These are phyloP conservation scores for Nowickia ferox DNA, from an alignment of 2,888 invertebrate genomes.

Conservation along the genomic window DNA sequence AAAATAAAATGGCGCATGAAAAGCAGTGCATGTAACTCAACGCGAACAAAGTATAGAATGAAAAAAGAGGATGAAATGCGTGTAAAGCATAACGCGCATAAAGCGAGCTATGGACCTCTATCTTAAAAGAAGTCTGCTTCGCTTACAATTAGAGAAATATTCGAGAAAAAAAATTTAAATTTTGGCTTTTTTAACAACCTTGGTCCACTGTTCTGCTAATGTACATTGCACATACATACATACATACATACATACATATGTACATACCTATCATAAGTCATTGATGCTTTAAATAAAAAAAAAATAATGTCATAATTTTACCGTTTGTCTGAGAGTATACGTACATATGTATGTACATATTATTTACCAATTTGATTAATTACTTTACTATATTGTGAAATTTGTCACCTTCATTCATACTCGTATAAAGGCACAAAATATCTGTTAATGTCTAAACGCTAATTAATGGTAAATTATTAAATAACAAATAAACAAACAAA, in stretches of 20 bases:
- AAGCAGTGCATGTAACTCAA: too few species aligned
- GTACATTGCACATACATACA: too few species aligned
- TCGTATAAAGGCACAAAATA: not conserved
- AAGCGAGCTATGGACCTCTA: too few species aligned
- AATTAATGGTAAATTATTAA: slow-evolving; percentile 37
- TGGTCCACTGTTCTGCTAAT: too few species aligned
- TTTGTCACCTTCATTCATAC: slow-evolving; percentile 32
- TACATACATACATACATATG: not conserved
- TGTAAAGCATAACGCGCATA: too few species aligned
- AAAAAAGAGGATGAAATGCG: too few species aligned
- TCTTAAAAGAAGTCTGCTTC: too few species aligned
- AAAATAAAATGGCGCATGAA: too few species aligned
- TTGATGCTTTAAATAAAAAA: not conserved
- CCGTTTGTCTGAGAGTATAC: not conserved
- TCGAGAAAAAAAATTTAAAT: too few species aligned
- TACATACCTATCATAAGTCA: not conserved
- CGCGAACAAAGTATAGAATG: too few species aligned
- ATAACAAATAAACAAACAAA: slow-evolving; percentile 7
- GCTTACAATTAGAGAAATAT: too few species aligned
- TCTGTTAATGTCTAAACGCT: slow-evolving; percentile 5
- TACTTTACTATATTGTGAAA: slow-evolving; percentile 36
- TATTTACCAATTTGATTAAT: slow-evolving; percentile 32
- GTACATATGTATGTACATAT: not conserved
- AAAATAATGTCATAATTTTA: not conserved
- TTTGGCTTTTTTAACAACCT: too few species aligned